Evolutionary conservation across 2,797 vertebrate genomes (phyloP), one percentile per base, ranked within the genome.

Genomic region (Kryptolebias ocellatus): DNA sequence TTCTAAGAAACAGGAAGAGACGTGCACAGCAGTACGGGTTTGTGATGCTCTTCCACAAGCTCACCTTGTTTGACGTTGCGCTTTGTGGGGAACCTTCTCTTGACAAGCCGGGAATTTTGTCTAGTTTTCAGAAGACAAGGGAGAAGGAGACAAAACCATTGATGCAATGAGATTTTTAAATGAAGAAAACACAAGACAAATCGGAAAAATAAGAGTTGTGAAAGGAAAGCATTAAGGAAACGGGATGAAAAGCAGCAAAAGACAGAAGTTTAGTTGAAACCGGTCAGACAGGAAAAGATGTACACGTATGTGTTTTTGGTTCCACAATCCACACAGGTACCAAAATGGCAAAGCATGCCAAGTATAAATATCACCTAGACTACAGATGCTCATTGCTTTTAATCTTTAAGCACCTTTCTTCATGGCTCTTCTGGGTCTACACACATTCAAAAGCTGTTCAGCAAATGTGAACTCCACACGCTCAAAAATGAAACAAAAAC

Each of bases 11-110:
- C 31, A 34, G 11, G 11, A 42, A 12, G 14, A 12, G 20, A 24
- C 20, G 20, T 24, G 20, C 20, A 24, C 20, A 24, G 39, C 11
- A 12, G 11, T 14, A 4, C 11, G 14, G 39, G 11, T 42, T 42
- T 42, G 39, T 12, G 37, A 39, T 10, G 9, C 10, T 39, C 11
- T 11, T 11, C 9, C 37, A 39, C 10, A 11, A 39, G 14, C 81
- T 90, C 80, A 98, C 97, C 96, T 98, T 98, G 84, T 86, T 87
- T 39, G 95, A 92, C 62, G 92, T 86, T 27, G 95, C 94, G 65
- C 95, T 97, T 62, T 95, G 95, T 27, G 97, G 98, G 15, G 97
- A 99, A 18, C 94, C 93, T 51, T 98, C 98, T 91, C 96, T 93
- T 53, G 95, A 93, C 29, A 95, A 94, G 81, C 90, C 89, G 1